A percentile compares a stretch with the other conserved stretches of the same genome.
These are phyloP conservation scores for Ataeniobius toweri DNA, from an alignment of 2,797 vertebrate genomes.

Conservation along the genomic window DNA sequence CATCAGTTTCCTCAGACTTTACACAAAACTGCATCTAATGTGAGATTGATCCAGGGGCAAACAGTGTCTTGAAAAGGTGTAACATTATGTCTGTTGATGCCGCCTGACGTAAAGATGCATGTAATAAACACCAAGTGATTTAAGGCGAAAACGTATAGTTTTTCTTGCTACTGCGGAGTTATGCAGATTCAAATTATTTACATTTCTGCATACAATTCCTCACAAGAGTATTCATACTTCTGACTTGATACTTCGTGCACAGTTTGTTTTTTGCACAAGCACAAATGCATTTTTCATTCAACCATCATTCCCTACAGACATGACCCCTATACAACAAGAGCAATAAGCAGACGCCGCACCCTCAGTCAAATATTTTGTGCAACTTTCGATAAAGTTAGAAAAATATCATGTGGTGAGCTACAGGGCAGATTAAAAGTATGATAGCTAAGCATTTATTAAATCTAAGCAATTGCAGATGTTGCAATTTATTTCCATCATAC, in stretches of 20 bases:
- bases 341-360: neutral
- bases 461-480: neutral
- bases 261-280: neutral
- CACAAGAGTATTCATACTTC: neutral
- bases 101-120: constrained; percentile 25
- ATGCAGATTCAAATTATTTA: constrained; percentile 1
- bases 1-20: constrained; percentile 24
- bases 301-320: neutral
- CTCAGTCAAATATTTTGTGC: too few relatives aligned
- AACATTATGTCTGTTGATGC: constrained; percentile 18
- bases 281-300: neutral
- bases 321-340: neutral
- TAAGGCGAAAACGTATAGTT: constrained; percentile 7
- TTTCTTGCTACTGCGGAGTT: constrained; percentile 19
- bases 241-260: too few relatives aligned
- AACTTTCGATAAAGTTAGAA: neutral
- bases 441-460: neutral
- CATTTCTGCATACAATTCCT: neutral
- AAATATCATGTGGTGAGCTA: neutral
- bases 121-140: constrained; percentile 31
- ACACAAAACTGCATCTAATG: constrained; percentile 23
- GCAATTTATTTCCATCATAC: neutral
- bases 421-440: neutral
- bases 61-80: constrained; percentile 31
- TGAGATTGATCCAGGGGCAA: constrained; percentile 25